Evolutionary conservation across 2,113 vertebrate species (phyloP).

Genomic region (Odontesthes bonariensis): DNA sequence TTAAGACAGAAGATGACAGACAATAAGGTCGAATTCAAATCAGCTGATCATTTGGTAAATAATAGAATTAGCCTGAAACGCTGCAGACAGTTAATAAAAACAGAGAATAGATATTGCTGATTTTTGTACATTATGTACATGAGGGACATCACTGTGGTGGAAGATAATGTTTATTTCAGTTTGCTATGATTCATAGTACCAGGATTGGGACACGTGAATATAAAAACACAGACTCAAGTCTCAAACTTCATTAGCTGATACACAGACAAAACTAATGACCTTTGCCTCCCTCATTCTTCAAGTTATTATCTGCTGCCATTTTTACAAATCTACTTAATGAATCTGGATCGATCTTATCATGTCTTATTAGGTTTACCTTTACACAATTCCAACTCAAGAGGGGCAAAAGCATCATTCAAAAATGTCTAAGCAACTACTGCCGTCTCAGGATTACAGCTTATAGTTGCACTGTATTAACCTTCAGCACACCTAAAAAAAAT

Average conservation of each 20-base stretch:
- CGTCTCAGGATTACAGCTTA: not conserved
- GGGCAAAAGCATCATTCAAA: not conserved
- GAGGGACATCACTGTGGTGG: not conserved
- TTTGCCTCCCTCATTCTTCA: not conserved
- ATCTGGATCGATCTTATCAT: not conserved
- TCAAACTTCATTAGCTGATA: not conserved
- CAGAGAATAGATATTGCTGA: not conserved
- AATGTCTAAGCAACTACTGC: not conserved
- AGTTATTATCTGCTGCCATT: slow-evolving; percentile 17
- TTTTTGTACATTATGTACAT: not conserved
- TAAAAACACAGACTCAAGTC: not conserved
- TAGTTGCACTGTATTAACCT: not conserved
- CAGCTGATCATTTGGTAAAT: not conserved
- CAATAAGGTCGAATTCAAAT: not conserved
- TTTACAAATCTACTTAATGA: not conserved
- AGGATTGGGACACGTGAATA: not conserved
- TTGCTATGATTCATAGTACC: not conserved
- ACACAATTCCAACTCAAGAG: not conserved
- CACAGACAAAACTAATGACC: not conserved
- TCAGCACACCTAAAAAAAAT: not conserved
- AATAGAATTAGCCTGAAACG: not conserved
- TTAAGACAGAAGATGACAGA: not conserved
- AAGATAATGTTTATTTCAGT: not conserved
- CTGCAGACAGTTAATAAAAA: too few species aligned
- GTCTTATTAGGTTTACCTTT: not conserved